A percentile compares a stretch with the other conserved stretches of the same genome.
Conservation (phyloP, 2,888 invertebrate genomes). For the Rhodophaea formosa region DNA sequence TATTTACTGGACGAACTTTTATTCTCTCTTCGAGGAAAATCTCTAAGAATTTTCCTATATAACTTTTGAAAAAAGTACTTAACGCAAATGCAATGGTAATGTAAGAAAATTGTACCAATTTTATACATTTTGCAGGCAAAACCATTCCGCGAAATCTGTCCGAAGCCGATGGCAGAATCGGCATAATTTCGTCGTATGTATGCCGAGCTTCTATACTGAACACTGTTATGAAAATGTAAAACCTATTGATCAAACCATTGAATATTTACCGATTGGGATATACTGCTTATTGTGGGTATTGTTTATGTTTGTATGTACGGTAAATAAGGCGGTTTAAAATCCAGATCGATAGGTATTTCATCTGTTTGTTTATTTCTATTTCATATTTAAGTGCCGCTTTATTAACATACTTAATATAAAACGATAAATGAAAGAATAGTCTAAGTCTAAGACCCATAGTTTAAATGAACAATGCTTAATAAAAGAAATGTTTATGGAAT, state of each 20-base stretch:
- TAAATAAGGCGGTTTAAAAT: slow-evolving; percentile 4
- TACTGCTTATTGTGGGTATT: slow-evolving; percentile 14
- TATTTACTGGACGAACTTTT: no score
- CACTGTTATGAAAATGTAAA: slow-evolving; percentile 48
- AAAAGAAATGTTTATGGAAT: no score
- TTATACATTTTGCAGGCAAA: not conserved
- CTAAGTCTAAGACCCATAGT: no score
- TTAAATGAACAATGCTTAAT: no score
- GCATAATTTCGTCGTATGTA: slow-evolving; percentile 64
- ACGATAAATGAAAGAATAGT: no score
- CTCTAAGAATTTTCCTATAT: not conserved
- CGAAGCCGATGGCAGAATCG: slow-evolving; percentile 34
- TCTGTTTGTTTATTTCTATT: not conserved
- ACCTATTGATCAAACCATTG: slow-evolving; percentile 47
- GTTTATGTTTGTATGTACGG: slow-evolving; percentile 6
- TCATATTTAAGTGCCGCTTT: no score
- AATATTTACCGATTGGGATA: slow-evolving; percentile 26
- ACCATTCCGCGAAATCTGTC: slow-evolving; percentile 10
- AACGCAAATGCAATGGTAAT: not conserved
- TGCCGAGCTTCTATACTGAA: slow-evolving; percentile 43
- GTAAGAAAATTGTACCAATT: not conserved
- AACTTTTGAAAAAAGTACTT: not conserved
- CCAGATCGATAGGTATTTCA: not conserved
- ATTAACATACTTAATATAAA: no score
- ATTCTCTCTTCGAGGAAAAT: no score